Percentiles rank a stretch among this genome's conserved stretches.
phyloP scores from a whole-genome alignment of 2,888 invertebrate genomes.

The Lepidocyrtoides sp. region DNA sequence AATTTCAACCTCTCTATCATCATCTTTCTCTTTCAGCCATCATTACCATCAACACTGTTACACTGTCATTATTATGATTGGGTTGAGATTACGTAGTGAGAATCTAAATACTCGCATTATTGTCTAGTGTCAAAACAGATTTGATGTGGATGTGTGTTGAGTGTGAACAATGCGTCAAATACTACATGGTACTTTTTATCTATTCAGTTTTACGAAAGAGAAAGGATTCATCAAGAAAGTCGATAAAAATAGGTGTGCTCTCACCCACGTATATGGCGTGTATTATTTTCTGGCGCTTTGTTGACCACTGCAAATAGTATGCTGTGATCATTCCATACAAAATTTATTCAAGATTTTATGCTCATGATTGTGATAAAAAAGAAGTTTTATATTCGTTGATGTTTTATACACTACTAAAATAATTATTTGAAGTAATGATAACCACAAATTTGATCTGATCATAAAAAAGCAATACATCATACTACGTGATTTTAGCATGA shows the following conservation, averaged over 20 bases:
- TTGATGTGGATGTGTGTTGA: not conserved
- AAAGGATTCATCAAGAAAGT: slow-evolving; percentile 7
- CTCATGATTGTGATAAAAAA: not conserved
- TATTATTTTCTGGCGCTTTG: not conserved
- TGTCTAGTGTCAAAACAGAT: slow-evolving; percentile 41
- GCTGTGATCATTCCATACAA: not conserved
- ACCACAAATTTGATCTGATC: slow-evolving; percentile 19
- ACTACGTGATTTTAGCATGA: not conserved
- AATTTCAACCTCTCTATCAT: slow-evolving; percentile 35
- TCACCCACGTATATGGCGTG: not conserved
- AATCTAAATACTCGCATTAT: slow-evolving; percentile 51
- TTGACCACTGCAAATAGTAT: not conserved
- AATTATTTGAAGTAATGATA: not conserved
- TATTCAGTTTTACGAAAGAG: too few relatives aligned
- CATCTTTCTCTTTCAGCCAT: slow-evolving; percentile 8
- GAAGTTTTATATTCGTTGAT: not conserved
- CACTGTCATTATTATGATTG: slow-evolving; percentile 56
- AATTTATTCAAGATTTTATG: not conserved
- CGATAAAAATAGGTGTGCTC: slow-evolving; percentile 23
- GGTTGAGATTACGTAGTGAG: slow-evolving; percentile 38
- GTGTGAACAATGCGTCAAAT: not conserved
- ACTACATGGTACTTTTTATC: not conserved
- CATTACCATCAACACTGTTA: slow-evolving; percentile 44
- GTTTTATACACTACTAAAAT: not conserved
- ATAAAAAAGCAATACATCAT: not conserved